Base-by-base conservation (phyloP, 2,113 vertebrate species). In the Petrocephalus microphthalmus region DNA sequence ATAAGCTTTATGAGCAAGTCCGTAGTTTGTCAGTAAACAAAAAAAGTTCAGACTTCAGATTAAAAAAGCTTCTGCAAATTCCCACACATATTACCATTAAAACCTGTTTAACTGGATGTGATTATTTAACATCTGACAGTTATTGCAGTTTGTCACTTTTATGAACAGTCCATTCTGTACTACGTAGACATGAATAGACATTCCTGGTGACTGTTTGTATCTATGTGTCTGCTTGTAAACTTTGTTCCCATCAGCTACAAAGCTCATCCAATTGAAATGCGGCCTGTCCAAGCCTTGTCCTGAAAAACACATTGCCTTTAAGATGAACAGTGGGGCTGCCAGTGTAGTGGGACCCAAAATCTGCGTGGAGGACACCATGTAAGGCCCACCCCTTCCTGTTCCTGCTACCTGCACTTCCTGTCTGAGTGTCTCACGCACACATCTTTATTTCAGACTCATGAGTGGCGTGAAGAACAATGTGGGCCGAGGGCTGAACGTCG, bases 401-500 rank as follows among this genome's bases (percentile, higher is more conserved):
- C 60, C 10, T 42, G 19, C 17, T n/a, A 20, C 87, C 51, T 37
- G n/a, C 45, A 53, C 49, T 53, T 52, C 60, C 45, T 53, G 8
- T 88, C 17, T 49, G 47, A 37, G 37, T 17, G 1, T 22, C 19
- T 89, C 45, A 86, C 19, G 51, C 20, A 0, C 3, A 0, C 54
- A n/a, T 42, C 1, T 2, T 0, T 17, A 7, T 89, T 92, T 49
- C 91, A 99, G 98, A 89, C 89, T 99, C 91, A 99, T 99, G 97
- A 99, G 98, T 78, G 94, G 97, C 1, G 98, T 99, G 84, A 99
- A 97, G 94, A 99, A 99, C 94, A 99, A 99, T 0, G 97, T 99
- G 86, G 98, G 97, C 84, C 96, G 98, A 95, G 98, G 98, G 87
- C 95, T 99, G 89, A 99, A 99, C 93, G 93, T 97, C 8, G 98